Base-by-base conservation (phyloP, 2,888 invertebrate genomes). In the Platycheirus albimanus region DNA sequence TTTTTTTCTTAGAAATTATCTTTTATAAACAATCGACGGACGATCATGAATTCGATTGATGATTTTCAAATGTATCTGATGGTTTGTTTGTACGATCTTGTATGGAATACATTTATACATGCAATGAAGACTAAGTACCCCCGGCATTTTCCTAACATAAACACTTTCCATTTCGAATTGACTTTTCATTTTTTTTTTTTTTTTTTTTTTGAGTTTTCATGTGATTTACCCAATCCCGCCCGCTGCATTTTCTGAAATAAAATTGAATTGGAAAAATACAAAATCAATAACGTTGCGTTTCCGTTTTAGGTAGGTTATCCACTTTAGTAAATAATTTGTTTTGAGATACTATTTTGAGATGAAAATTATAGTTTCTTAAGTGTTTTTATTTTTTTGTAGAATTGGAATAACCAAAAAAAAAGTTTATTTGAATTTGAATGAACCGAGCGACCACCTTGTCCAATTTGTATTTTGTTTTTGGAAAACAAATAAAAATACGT, bases 1-100 rank as follows among this genome's bases (percentile, higher is more conserved):
- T 52, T 54, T 36, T 67, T 15, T 76, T 76, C 41, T 41, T 4
- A 43, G 69, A 52, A 74, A 41, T n/a, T n/a, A 63, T 49, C 54
- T 80, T 33, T 20, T 78, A 33, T 83, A 83, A 78, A 83, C 78
- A 78, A 64, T 24, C 24, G 11, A 58, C 61, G 20, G 33, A 45
- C 56, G 72, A 56, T 75, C 66, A 51, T 75, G 80, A 38, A 81
- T 28, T 61, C 78, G 83, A 83, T 83, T 83, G 78, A 83, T 83
- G 83, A 71, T 72, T 72, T 58, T 64, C 66, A 38, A 41, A 47
- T 63, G 20, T 67, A 72, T 78, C 66, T 61, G 61, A 71, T 66
- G 47, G 66, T 81, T 81, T 81, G 67, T 81, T 81, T 81, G 67
- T 56, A 71, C 64, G 61, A 81, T 72, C 38, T 45, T 58, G 45